A percentile compares a stretch with the other conserved stretches of the same genome.
Conservation (phyloP, 2,888 invertebrate species). For the Clostera curtula region DNA sequence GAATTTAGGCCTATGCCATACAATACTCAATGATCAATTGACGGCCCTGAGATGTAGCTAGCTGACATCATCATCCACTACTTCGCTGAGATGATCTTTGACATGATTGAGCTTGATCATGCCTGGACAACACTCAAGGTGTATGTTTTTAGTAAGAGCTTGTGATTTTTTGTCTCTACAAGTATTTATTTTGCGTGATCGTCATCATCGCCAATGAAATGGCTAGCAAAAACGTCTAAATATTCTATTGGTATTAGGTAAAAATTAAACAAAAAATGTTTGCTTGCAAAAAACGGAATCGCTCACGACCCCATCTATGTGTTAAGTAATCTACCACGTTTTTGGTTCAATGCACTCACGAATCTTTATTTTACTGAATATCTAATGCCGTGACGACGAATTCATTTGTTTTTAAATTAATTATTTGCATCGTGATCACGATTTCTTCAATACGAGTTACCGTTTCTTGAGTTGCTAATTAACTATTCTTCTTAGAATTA, state of each 20-base stretch:
- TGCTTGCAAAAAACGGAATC: slow-evolving; percentile 50
- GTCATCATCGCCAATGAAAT: slow-evolving; percentile 38
- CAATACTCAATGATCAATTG: slow-evolving; percentile 53
- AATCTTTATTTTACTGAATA: slow-evolving; percentile 57
- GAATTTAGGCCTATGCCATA: slow-evolving; percentile 48
- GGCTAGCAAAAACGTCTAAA: slow-evolving; percentile 46
- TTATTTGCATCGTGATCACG: slow-evolving; percentile 43
- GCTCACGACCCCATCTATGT: slow-evolving; percentile 54
- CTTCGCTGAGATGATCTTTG: slow-evolving; percentile 36
- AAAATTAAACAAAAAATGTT: slow-evolving; percentile 46
- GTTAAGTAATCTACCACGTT: slow-evolving; percentile 68
- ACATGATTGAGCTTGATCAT: slow-evolving; percentile 36
- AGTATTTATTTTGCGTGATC: slow-evolving; percentile 39
- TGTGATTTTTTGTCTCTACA: slow-evolving; percentile 28
- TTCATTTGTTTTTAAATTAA: slow-evolving; percentile 47
- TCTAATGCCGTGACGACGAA: slow-evolving; percentile 51
- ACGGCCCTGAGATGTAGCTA: slow-evolving; percentile 36
- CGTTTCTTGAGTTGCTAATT: slow-evolving; percentile 6
- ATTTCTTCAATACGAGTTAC: slow-evolving; percentile 23
- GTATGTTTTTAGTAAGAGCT: slow-evolving; percentile 27
- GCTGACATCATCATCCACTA: slow-evolving; percentile 51
- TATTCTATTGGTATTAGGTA: slow-evolving; percentile 48
- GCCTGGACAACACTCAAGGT: slow-evolving; percentile 34
- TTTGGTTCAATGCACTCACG: slow-evolving; percentile 71
- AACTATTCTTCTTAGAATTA: slow-evolving; percentile 1